Base-by-base conservation (phyloP, 1,140 invertebrate genomes). In the Armadillidium nasatum region DNA sequence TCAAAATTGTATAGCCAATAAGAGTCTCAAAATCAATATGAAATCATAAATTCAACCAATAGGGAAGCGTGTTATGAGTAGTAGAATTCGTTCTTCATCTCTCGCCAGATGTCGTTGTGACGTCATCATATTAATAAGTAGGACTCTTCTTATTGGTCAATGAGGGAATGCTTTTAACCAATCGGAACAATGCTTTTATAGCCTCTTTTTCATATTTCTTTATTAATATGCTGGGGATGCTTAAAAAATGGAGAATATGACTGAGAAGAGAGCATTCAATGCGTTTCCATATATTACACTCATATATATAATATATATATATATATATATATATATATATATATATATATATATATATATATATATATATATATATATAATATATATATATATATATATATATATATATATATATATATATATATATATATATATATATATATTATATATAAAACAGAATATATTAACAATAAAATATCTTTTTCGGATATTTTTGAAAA, bases 351-450 rank as follows among this genome's bases (percentile, higher is more conserved):
- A 60, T 60, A 60, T 15, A 15, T 60, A 60, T 60, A 60, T 4
- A 4, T 60, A 60, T 60, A 50, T 60, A 60, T 60, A 60, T 60
- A 60, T 60, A 60, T 60, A 60, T 60, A 60, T 60, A 4, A 15
- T 15, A 60, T 60, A 60, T 60, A 60, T 4, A 4, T 60, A 60
- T 60, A 60, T 60, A 60, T 60, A 60, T 60, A 60, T 60, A 50
- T 60, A 60, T 60, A 60, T 60, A 60, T 60, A 60, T 60, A 19
- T 33, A 33, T 15, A 15, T 15, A 15, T 15, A 60, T 60, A 60
- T 60, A 60, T 60, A 60, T 4, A 4, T 60, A 60, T 60, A 60
- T 60, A 60, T 60, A 60, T 60, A 60, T 60, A 60, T 60, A 60
- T 60, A 60, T 60, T 3, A 15, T 13, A 60, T 60, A 19, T 60